Evolutionary conservation across 2,888 invertebrate genomes (phyloP).

Genomic region (Euzetes globulus): DNA sequence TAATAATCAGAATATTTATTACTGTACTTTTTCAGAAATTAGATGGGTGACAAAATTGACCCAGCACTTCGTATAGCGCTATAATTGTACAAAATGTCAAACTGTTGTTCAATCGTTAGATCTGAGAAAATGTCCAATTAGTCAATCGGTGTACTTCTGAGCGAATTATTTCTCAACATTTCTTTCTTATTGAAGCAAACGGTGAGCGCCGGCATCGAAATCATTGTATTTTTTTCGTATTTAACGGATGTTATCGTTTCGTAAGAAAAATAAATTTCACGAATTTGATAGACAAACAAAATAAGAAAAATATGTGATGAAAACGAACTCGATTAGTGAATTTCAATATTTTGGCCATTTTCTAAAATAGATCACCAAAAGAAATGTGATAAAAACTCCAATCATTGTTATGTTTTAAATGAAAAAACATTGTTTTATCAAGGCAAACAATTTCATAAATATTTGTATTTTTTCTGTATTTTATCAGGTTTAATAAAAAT

Average conservation of each 20-base stretch:
- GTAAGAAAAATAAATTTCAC: conserved; percentile 13
- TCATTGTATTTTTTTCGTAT: not conserved
- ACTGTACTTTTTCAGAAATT: too few relatives aligned
- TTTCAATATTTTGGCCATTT: not conserved
- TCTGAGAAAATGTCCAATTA: not conserved
- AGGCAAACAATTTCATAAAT: too few relatives aligned
- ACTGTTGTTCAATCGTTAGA: not conserved
- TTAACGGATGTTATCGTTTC: not conserved
- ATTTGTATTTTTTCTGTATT: too few relatives aligned
- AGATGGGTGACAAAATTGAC: too few relatives aligned
- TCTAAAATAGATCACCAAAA: too few relatives aligned
- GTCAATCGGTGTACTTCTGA: not conserved
- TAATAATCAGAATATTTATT: too few relatives aligned
- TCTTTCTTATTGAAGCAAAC: not conserved
- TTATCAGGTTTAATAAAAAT: too few relatives aligned
- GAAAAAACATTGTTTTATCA: too few relatives aligned
- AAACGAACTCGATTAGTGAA: not conserved
- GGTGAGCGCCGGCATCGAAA: not conserved
- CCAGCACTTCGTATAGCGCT: too few relatives aligned
- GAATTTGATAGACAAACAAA: not conserved
- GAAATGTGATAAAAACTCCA: too few relatives aligned
- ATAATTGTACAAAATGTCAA: not conserved
- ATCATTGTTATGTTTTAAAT: too few relatives aligned
- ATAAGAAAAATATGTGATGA: not conserved
- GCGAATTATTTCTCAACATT: not conserved